Evolutionary conservation across 2,797 vertebrate genomes (phyloP).

Genomic region (Nyctalus aviator): DNA sequence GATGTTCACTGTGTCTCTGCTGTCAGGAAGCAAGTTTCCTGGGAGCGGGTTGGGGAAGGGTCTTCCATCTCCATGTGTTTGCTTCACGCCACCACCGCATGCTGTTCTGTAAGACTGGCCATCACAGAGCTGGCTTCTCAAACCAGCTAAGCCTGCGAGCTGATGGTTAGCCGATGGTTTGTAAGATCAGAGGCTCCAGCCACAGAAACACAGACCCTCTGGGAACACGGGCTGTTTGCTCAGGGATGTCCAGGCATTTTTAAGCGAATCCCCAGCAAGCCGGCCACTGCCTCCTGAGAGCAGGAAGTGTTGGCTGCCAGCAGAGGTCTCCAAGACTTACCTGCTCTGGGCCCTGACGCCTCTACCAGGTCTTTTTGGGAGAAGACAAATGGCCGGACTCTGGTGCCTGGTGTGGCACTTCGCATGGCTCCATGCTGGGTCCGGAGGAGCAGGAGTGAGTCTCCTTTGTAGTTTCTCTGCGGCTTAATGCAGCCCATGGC

Average conservation of each 20-base stretch:
- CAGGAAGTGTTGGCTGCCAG: neutral
- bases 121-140: neutral
- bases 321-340: neutral
- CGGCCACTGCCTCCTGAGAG: neutral
- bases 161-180: neutral
- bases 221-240: neutral
- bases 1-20: neutral
- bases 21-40: neutral
- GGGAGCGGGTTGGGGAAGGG: neutral
- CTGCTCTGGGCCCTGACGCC: neutral
- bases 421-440: too few relatives aligned
- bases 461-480: neutral
- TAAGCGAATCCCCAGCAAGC: neutral
- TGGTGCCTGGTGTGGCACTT: neutral
- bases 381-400: neutral
- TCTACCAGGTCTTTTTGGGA: neutral
- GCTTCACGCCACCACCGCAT: neutral
- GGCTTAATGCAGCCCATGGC: accelerated
- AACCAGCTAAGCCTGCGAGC: neutral
- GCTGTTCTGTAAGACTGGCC: neutral
- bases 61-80: neutral
- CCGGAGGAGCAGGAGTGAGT: neutral
- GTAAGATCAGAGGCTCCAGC: neutral
- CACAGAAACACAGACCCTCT: slow-evolving; percentile 35
- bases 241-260: slow-evolving; percentile 11